Evolutionary conservation across 1,140 invertebrate genomes (phyloP), one percentile per base, ranked within the genome.

Genomic region (Andricus grossulariae): DNA sequence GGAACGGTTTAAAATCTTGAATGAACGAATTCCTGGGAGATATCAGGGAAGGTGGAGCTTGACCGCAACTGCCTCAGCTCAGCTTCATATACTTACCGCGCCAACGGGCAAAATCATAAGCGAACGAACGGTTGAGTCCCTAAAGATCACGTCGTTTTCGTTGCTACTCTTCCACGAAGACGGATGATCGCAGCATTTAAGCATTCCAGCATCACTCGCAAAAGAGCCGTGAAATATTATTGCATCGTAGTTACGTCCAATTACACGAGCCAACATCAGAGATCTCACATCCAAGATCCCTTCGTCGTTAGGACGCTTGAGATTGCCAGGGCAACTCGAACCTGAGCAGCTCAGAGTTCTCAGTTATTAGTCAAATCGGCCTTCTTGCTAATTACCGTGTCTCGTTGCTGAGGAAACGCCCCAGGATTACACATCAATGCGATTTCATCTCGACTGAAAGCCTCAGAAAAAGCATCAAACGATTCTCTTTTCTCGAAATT

Each of bases 301-400:
- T 45, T 11, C 39, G 39, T 45, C 10, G 39, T 45, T 45, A 45
- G 10, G 39, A 39, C 25, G 8, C 45, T 66, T 66, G 60, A 25
- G 25, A 66, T 66, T 66, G 60, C 60, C 15, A 45, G 32, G 60
- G 60, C 39, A 66, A 66, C 60, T 66, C 21, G 13, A 15, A 25
- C 21, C 10, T 12, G 55, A 57, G 55, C 19, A 5, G 4, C 25
- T 32, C 25, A 32, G 2, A 32, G 25, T 57, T 57, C 57, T 32
- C 57, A 39, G 60, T 66, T 66, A 66, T 66, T 66, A 66, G 60
- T 66, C 32, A 66, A 66, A 66, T 66, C 60, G 60, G 60, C 60
- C 60, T 66, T 39, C 60, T 25, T 66, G 25, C 32, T 66, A 66
- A 66, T 66, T 66, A 66, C 32, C 60, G 60, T 3, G 21, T 32